Evolutionary conservation across 2,797 vertebrate species (phyloP), one percentile per base, ranked within the genome.

Genomic region (Pteronotus mesoamericanus): DNA sequence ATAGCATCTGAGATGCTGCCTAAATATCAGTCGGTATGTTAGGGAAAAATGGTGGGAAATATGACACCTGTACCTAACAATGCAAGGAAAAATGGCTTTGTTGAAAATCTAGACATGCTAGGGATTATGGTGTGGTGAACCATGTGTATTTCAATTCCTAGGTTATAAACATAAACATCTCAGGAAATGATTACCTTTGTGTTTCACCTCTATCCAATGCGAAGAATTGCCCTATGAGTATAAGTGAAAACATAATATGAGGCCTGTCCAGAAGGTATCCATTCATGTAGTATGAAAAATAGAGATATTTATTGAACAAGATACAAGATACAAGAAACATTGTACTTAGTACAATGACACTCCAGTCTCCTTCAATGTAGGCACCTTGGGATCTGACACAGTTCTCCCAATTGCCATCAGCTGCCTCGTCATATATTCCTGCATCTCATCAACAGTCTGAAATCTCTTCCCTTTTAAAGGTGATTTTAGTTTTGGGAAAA

Each of bases 171-270:
- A 64, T 93, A 64, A 64, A 64, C 32, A 64, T 16, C 68, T 96
- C 72, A 21, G 82, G 55, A 93, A 90, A 86, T 46, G 55, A 94
- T 91, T 48, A 89, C 32, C 22, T 21, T 48, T 80, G 69, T 92
- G 48, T 77, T 39, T 53, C 22, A 59, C 44, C n/a, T 92, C 34
- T 3, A 55, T 34, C 68, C 80, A 89, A 32, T 29, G 77, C 83
- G 93, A 93, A 92, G 77, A 53, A 71, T 3, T 39, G 57, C 72
- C 64, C 90, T 74, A 0, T 26, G 9, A 78, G 66, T n/a, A 1
- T n/a, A 92, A 93, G 77, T 72, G 84, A 93, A 94, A 94, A 80
- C 77, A 84, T 34, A 61, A 32, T 61, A 79, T 86, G 64, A 46
- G 44, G 44, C 46, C 44, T 46, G 10, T 46, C 44, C 6, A 46